Evolutionary conservation across 2,888 invertebrate genomes (phyloP).

Genomic region (Dynastes grantii): DNA sequence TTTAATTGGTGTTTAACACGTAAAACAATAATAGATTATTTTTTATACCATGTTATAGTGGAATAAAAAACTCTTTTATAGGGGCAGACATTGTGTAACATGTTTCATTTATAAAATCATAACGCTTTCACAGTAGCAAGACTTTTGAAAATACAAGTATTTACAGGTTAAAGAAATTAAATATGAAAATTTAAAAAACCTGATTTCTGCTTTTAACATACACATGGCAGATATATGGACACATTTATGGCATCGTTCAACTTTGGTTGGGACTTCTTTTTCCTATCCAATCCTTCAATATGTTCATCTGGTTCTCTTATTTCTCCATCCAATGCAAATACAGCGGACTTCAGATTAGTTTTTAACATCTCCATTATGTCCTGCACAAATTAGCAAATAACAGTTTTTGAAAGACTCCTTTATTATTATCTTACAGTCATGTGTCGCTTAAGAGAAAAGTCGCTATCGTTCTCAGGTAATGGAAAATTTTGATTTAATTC

Average conservation of each 20-base stretch:
- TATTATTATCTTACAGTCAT: conserved; percentile 73
- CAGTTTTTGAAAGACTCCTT: conserved; percentile 43
- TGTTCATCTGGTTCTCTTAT: conserved; percentile 76
- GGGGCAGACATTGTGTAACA: too few species aligned
- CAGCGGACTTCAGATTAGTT: conserved; percentile 76
- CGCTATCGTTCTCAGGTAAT: conserved; percentile 76
- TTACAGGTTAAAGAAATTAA: not conserved
- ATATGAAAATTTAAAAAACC: conserved; percentile 18
- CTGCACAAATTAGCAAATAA: conserved; percentile 66
- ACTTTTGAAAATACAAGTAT: too few species aligned
- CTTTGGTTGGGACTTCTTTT: conserved; percentile 65
- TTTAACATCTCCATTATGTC: conserved; percentile 76
- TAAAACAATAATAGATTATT: too few species aligned
- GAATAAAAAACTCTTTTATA: too few species aligned
- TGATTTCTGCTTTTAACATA: conserved; percentile 68
- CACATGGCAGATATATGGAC: conserved; percentile 81
- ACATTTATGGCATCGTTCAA: conserved; percentile 73
- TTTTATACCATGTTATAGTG: too few species aligned
- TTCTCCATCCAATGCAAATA: conserved; percentile 84
- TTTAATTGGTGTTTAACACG: too few species aligned
- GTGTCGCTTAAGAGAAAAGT: conserved; percentile 79
- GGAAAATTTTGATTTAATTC: conserved; percentile 85
- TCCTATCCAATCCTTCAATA: conserved; percentile 78
- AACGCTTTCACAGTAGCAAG: too few species aligned
- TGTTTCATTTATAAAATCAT: too few species aligned